Evolutionary conservation across 2,888 invertebrate species (phyloP).

Genomic region (Polymixis lichenea): DNA sequence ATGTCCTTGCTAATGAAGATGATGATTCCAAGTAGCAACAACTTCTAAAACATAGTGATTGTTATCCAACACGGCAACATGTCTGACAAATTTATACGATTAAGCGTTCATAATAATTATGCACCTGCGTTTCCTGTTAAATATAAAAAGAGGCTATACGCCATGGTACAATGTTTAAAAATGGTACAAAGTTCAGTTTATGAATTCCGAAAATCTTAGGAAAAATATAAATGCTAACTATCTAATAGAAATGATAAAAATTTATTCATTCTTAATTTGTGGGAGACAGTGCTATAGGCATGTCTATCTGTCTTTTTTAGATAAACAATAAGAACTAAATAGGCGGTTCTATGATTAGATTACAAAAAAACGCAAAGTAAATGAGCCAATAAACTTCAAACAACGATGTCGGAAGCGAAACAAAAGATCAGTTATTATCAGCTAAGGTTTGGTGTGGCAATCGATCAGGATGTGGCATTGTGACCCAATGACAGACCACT

Average conservation of each 20-base stretch:
- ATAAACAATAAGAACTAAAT: slow-evolving; percentile 17
- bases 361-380: slow-evolving; percentile 42
- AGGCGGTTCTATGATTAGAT: slow-evolving; percentile 24
- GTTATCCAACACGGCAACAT: slow-evolving; percentile 44
- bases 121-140: slow-evolving; percentile 52
- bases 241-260: not conserved
- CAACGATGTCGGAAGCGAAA: slow-evolving; percentile 68
- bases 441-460: slow-evolving; percentile 70
- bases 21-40: slow-evolving; percentile 20
- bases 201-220: no score
- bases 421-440: slow-evolving; percentile 62
- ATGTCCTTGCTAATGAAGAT: slow-evolving; percentile 1
- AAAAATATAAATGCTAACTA: slow-evolving; percentile 6
- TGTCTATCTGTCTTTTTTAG: slow-evolving; percentile 3
- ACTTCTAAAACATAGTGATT: slow-evolving; percentile 39
- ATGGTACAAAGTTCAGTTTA: no score
- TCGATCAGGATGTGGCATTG: slow-evolving; percentile 76
- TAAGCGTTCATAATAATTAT: slow-evolving; percentile 45
- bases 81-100: slow-evolving; percentile 54
- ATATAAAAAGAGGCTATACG: slow-evolving; percentile 23
- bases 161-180: not conserved
- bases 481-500: slow-evolving; percentile 59
- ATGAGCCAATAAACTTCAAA: slow-evolving; percentile 55
- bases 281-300: not conserved
- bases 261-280: slow-evolving; percentile 1